phyloP scores from a whole-genome alignment of 2,113 vertebrate species.

The Pituophis catenifer region DNA sequence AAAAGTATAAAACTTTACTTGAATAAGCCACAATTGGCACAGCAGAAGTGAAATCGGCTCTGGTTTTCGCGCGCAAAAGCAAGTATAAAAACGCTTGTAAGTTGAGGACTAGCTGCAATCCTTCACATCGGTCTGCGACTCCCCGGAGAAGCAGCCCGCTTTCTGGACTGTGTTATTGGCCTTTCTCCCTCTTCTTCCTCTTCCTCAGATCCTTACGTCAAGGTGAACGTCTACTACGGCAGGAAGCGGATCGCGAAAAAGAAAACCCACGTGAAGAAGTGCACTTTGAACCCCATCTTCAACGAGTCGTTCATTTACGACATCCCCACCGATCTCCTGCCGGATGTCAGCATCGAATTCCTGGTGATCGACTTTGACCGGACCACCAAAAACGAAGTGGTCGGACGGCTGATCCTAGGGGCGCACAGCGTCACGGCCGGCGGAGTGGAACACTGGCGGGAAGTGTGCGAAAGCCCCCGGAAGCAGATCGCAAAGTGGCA shows the following conservation, averaged over 20 bases:
- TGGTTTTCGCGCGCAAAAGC: too few species aligned
- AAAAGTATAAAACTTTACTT: too few species aligned
- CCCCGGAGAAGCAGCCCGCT: rapidly evolving
- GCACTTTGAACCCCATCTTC: conserved; percentile 94
- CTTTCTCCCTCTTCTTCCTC: background rate
- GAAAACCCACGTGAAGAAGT: conserved; percentile 97
- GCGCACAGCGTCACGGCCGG: conserved; percentile 77
- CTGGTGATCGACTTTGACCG: conserved; percentile 95
- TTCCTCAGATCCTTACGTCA: conserved; percentile 89
- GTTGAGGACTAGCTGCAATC: too few species aligned
- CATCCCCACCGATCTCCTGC: conserved; percentile 86
- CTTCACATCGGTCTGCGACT: background rate
- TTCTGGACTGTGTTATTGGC: conserved; percentile 37
- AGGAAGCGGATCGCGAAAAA: conserved; percentile 95
- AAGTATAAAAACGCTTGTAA: too few species aligned
- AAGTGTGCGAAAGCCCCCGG: conserved; percentile 86
- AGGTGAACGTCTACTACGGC: conserved; percentile 95
- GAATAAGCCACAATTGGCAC: too few species aligned
- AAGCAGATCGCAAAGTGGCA: conserved; percentile 93
- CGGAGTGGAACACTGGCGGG: conserved; percentile 85
- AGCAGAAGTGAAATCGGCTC: too few species aligned
- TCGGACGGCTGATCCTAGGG: conserved; percentile 88
- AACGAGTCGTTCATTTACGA: conserved; percentile 98
- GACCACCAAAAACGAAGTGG: conserved; percentile 93
- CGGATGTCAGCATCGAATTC: conserved; percentile 91